phyloP scores from a whole-genome alignment of 2,888 invertebrate species.

The Itoplectis maculator region DNA sequence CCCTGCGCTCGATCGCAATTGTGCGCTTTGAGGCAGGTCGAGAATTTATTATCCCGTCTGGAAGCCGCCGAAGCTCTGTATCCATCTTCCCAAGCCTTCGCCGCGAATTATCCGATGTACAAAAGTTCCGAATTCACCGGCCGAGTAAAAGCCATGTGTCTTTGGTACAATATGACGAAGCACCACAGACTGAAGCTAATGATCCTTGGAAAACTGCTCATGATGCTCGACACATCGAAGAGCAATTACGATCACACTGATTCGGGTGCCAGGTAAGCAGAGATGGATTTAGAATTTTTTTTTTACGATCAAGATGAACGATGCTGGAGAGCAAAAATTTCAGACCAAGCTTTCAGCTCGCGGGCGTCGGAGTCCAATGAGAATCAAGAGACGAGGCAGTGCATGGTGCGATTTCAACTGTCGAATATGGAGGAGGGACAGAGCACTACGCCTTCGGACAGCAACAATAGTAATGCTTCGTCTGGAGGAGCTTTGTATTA shows the following conservation, averaged over 20 bases:
- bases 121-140: slow-evolving; percentile 88
- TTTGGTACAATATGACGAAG: slow-evolving; percentile 96
- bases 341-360: slow-evolving; percentile 72
- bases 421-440: slow-evolving; percentile 76
- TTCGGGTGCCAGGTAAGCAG: slow-evolving; percentile 72
- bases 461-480: slow-evolving; percentile 78
- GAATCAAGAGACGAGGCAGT: slow-evolving; percentile 71
- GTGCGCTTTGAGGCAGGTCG: slow-evolving; percentile 90
- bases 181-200: slow-evolving; percentile 93
- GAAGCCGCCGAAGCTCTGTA: slow-evolving; percentile 93
- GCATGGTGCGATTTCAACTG: slow-evolving; percentile 77
- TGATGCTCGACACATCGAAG: slow-evolving; percentile 81
- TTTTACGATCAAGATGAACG: slow-evolving; percentile 18
- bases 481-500: slow-evolving; percentile 75
- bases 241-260: slow-evolving; percentile 76
- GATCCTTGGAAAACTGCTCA: slow-evolving; percentile 89
- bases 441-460: slow-evolving; percentile 84
- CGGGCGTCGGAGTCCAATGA: slow-evolving; percentile 78
- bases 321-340: slow-evolving; percentile 25
- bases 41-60: slow-evolving; percentile 89
- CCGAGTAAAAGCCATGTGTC: slow-evolving; percentile 92
- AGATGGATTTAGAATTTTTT: neutral
- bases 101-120: slow-evolving; percentile 89
- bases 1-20: slow-evolving; percentile 90
- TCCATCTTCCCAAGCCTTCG: slow-evolving; percentile 93